phyloP scores from a whole-genome alignment of 2,797 vertebrate genomes.

The Enteromius unitaeniatus region DNA sequence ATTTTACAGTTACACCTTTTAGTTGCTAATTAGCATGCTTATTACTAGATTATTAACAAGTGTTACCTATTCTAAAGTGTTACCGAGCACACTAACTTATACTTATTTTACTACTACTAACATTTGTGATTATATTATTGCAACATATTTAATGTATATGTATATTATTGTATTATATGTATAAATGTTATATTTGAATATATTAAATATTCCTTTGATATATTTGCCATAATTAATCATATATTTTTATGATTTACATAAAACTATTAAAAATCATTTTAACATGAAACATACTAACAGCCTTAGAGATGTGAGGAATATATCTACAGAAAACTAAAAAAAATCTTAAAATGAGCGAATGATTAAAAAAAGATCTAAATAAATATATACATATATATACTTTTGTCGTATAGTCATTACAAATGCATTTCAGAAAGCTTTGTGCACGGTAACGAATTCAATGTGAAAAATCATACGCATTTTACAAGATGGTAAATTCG shows the following conservation, averaged over 20 bases:
- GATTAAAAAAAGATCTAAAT: neutral
- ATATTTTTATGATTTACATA: neutral
- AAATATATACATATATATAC: neutral
- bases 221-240: neutral
- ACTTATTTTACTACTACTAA: neutral
- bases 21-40: too few species aligned
- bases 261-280: neutral
- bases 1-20: too few species aligned
- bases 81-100: neutral
- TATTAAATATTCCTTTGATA: neutral
- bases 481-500: too few species aligned
- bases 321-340: neutral
- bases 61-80: too few species aligned
- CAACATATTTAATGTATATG: neutral
- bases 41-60: too few species aligned
- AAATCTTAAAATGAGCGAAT: neutral
- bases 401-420: neutral
- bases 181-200: too few species aligned
- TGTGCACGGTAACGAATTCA: neutral
- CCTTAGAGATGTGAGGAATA: neutral
- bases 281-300: neutral
- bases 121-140: neutral
- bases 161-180: too few species aligned
- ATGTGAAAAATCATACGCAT: neutral
- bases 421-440: neutral